Evolutionary conservation across 2,113 vertebrate genomes (phyloP), one percentile per base, ranked within the genome.

Genomic region (Pogonocichla stellata): DNA sequence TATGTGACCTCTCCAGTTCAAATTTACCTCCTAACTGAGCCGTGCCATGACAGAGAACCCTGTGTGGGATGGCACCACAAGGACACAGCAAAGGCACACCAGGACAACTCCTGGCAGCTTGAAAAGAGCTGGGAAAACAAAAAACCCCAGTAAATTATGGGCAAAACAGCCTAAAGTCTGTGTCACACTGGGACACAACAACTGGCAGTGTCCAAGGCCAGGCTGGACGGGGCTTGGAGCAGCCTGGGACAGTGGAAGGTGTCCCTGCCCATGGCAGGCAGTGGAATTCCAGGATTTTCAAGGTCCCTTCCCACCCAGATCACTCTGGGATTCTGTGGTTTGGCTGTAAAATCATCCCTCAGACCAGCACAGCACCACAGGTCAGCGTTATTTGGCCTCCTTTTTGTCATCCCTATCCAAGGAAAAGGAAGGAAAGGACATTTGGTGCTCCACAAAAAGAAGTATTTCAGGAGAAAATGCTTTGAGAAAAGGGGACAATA

Each of bases 51-150:
- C 25, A 48, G 18, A 19, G 19, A 40, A 8, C 7, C 15, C 53
- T 2, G 0, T 2, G 19, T 15, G 47, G 53, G 38, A 0, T 20
- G 34, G 54, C 6, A n/a, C 28, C 75, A 65, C 8, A 9, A 14
- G 33, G 26, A 85, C 38, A 19, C 34, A 83, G 25, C n/a, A 43
- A 40, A 22, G 29, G 62, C 12, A 11, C 1, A 3, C 7, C 45
- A 42, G 31, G 34, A 65, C 50, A 73, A 8, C 6, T 5, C 47
- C 43, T 9, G 36, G 57, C 40, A 69, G 25, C 45, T 50, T 51
- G 34, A 24, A 62, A 53, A 74, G 26, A 64, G 34, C 14, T 67
- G 56, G 24, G 5, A 38, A 53, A 74, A 38, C 1, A 73, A 16
- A 25, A 15, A 9, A 2, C 1, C 5, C 2, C 14, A 43, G 15